Evolutionary conservation across 1,140 invertebrate genomes (phyloP).

Genomic region (Saccostrea glomerata): DNA sequence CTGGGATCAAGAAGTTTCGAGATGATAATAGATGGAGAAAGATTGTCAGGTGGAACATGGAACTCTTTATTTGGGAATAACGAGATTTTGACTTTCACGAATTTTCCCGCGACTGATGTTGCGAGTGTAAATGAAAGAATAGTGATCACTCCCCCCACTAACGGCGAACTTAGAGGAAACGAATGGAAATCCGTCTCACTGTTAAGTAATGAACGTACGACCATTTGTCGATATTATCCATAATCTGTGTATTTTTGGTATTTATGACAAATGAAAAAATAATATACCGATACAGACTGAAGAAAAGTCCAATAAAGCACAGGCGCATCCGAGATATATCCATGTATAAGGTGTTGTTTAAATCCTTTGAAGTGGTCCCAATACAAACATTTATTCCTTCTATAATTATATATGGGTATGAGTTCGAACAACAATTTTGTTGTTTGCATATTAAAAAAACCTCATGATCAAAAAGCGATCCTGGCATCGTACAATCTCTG

Average conservation of each 20-base stretch:
- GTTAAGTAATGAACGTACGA: neutral
- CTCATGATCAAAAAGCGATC: too few species aligned
- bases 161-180: neutral
- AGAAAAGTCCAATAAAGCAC: neutral
- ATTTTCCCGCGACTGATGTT: neutral
- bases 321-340: neutral
- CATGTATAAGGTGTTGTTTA: neutral
- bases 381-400: too few species aligned
- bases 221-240: neutral
- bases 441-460: too few species aligned
- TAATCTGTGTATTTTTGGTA: neutral
- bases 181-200: neutral
- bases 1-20: neutral
- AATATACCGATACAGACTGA: neutral
- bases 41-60: neutral
- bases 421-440: neutral
- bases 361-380: too few species aligned
- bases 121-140: neutral
- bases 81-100: neutral
- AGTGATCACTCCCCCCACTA: neutral
- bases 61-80: neutral
- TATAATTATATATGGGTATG: neutral
- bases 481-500: too few species aligned
- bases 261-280: neutral
- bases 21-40: neutral